phyloP scores from a whole-genome alignment of 2,113 vertebrate species.

The Porphyrio hochstetteri region DNA sequence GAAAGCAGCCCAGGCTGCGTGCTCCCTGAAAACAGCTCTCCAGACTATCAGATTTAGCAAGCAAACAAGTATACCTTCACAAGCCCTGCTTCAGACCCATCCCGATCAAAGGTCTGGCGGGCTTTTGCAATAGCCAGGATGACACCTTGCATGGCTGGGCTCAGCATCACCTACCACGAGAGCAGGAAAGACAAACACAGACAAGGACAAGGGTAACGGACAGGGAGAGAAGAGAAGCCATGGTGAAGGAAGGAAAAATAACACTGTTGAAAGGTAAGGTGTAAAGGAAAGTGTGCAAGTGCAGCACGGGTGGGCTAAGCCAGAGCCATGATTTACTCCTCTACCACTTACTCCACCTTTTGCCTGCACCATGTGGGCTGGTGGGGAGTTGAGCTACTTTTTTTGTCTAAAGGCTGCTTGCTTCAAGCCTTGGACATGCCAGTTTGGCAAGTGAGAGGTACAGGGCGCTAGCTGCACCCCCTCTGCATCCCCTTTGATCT shows the following conservation, averaged over 20 bases:
- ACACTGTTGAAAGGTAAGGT: not conserved
- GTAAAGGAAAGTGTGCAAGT: not conserved
- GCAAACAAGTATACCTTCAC: slow-evolving; percentile 85
- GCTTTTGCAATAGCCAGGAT: slow-evolving; percentile 97
- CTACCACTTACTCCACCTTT: not conserved
- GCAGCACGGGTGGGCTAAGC: not conserved
- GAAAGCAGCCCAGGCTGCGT: not conserved
- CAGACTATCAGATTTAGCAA: not conserved
- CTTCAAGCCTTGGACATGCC: not conserved
- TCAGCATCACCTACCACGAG: slow-evolving; percentile 91
- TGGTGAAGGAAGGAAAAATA: not conserved
- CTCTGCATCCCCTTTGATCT: not conserved
- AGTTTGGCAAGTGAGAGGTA: not conserved
- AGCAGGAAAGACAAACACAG: slow-evolving; percentile 55
- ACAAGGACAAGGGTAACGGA: slow-evolving; percentile 4
- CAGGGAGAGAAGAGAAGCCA: not conserved
- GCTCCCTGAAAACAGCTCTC: not conserved
- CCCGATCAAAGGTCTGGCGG: slow-evolving; percentile 90
- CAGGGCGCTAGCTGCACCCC: not conserved
- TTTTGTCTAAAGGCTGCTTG: not conserved
- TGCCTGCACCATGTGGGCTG: no score
- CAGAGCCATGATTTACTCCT: not conserved
- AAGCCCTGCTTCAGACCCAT: slow-evolving; percentile 95
- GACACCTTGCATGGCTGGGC: slow-evolving; percentile 97
- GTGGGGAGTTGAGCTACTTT: no score